A percentile compares a stretch with the other conserved stretches of the same genome.
Conservation (phyloP, 2,113 vertebrate genomes). For the Cnemophilus loriae region DNA sequence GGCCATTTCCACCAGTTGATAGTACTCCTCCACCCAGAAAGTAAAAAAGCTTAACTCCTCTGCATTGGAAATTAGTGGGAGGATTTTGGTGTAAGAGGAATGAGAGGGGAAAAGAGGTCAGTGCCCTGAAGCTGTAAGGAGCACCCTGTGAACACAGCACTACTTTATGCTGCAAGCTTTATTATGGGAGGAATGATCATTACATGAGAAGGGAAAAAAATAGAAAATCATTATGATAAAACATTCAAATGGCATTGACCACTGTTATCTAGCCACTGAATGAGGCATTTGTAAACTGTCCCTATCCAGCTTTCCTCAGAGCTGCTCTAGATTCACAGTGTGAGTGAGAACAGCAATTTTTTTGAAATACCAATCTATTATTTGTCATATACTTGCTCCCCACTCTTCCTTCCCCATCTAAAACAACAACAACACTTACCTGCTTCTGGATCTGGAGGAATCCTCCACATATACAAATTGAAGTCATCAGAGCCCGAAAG, state of each 20-base stretch:
- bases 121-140: neutral
- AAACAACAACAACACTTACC: slow-evolving; percentile 68
- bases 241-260: neutral
- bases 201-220: neutral
- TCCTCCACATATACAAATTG: slow-evolving; percentile 99
- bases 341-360: neutral
- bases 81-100: neutral
- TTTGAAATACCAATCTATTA: neutral
- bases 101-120: neutral
- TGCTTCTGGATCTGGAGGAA: slow-evolving; percentile 93
- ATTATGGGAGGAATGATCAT: neutral
- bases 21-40: neutral
- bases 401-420: neutral
- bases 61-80: neutral
- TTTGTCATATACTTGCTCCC: neutral
- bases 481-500: slow-evolving; percentile 98
- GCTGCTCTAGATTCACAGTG: neutral
- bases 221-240: neutral
- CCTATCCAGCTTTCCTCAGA: neutral
- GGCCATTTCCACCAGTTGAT: neutral
- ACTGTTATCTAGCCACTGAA: neutral
- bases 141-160: neutral
- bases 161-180: neutral
- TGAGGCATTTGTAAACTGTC: neutral
- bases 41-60: neutral